These are phyloP conservation scores for Drosophila tropicalis DNA, from an alignment of 1,140 invertebrate species.

Conservation along the genomic window DNA sequence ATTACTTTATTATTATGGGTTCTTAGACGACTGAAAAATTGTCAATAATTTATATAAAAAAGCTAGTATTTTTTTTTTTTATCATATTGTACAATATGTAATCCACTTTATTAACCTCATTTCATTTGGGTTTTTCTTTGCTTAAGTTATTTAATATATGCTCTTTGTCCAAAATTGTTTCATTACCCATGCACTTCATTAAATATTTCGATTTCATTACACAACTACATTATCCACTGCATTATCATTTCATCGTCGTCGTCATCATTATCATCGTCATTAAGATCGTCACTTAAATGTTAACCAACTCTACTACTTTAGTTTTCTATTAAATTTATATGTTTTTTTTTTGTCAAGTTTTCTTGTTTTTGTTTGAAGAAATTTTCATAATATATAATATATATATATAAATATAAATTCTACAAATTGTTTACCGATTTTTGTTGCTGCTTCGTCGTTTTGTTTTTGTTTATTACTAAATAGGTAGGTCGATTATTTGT, in stretches of 20 bases:
- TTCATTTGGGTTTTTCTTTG: conserved; percentile 42
- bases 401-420: conserved; percentile 68
- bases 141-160: conserved; percentile 35
- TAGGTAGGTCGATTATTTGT: conserved; percentile 75
- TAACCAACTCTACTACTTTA: conserved; percentile 60
- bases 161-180: conserved; percentile 13
- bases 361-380: conserved; percentile 49
- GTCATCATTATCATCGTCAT: conserved; percentile 11
- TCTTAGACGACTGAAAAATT: neutral
- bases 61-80: conserved; percentile 26
- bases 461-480: conserved; percentile 64
- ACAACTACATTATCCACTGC: conserved; percentile 48
- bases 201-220: conserved; percentile 59
- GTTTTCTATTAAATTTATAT: conserved; percentile 70
- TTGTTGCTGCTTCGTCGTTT: conserved; percentile 25
- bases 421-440: conserved; percentile 67
- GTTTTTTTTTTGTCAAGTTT: conserved; percentile 30
- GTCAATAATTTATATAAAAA: neutral
- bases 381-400: conserved; percentile 54
- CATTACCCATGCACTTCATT: conserved; percentile 39
- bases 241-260: neutral
- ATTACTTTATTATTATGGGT: no score
- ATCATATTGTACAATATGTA: conserved; percentile 77
- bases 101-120: conserved; percentile 65
- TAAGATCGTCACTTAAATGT: conserved; percentile 54